Evolutionary conservation across 1,140 invertebrate genomes (phyloP), one percentile per base, ranked within the genome.

Genomic region (Philopotamus ludificatus): DNA sequence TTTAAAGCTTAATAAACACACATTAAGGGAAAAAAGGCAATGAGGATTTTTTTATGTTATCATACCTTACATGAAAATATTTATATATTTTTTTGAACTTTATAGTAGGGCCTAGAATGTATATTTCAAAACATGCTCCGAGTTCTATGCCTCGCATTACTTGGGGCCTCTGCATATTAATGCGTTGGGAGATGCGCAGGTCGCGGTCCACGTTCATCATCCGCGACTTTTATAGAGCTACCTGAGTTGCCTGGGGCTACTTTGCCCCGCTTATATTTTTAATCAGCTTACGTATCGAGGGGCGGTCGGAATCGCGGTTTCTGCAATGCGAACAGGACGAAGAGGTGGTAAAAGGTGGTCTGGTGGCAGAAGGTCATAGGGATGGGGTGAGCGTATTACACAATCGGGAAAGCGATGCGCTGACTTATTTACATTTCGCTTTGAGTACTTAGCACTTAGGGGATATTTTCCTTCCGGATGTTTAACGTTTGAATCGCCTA

Each of bases 211-310:
- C 22, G 20, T 53, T 53, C 44, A 53, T 61, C 50, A 53, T 66
- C 53, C 58, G 20, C 18, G 65, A 54, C 50, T 66, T 66, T 66
- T 66, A 66, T 66, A 62, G 50, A 41, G 59, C 50, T 53, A 44
- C 55, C 55, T n/a, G 39, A 55, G 15, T 55, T 26, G n/a, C 16
- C 25, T 51, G 12, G 12, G 22, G 22, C 53, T 21, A 28, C 4
- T 16, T 55, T 2, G 53, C 18, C 12, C 4, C 25, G 26, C 20
- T 45, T 45, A 53, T 51, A 51, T 59, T 66, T 51, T 66, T 66
- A 61, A 60, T 61, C 55, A 61, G 57, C 57, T 53, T 66, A 45
- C 23, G 50, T n/a, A 22, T 47, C 18, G 8, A 7, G 44, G 10
- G 10, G 10, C 4, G 10, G 8, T 47, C 18, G 44, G n/a, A 8